Evolutionary conservation across 2,888 invertebrate species (phyloP), one percentile per base, ranked within the genome.

Genomic region (Eupeodes latifasciatus): DNA sequence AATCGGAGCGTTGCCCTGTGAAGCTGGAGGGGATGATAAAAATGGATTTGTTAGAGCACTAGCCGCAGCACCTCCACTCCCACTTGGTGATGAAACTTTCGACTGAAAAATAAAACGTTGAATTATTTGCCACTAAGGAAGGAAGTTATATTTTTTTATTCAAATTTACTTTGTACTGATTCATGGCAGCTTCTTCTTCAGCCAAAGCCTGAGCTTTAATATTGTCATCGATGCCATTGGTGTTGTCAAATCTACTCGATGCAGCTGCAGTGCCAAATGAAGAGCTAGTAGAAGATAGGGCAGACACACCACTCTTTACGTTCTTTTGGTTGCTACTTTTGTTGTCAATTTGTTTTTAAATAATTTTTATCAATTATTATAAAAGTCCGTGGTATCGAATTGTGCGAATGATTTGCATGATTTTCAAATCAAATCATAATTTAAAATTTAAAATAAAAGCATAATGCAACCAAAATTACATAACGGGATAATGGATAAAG

Each of bases 101-200:
- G 96, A 95, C 96, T 96, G 19, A 71, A 55, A 6, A 67, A 4
- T 75, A n/a, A 81, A 14, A 85, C 72, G 61, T 61, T 11, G 88
- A 57, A 81, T 89, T 61, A 83, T 19, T 80, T 78, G 27, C 4
- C 6, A 1, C 4, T 2, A 19, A 53, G 47, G 71, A 51, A 64
- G 62, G 69, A 19, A 0, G 57, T 14, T 74, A 53, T 10, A 55
- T 1, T 34, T 57, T 16, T 0, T 36, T 40, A 40, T 40, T 40
- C 0, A 4, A 51, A 90, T 91, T 91, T 93, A 98, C 99, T 96
- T 98, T 99, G 93, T 98, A 97, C 94, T 98, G 97, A 94, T 97
- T 98, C 95, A 99, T 96, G 79, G 97, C 97, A 40, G 98, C 98
- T 93, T 99, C 98, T 93, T 99, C 99, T 92, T 99, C 99, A 44